A percentile compares a stretch with the other conserved stretches of the same genome.
phyloP scores from a whole-genome alignment of 1,140 invertebrate species.

The Pogonus chalceus region DNA sequence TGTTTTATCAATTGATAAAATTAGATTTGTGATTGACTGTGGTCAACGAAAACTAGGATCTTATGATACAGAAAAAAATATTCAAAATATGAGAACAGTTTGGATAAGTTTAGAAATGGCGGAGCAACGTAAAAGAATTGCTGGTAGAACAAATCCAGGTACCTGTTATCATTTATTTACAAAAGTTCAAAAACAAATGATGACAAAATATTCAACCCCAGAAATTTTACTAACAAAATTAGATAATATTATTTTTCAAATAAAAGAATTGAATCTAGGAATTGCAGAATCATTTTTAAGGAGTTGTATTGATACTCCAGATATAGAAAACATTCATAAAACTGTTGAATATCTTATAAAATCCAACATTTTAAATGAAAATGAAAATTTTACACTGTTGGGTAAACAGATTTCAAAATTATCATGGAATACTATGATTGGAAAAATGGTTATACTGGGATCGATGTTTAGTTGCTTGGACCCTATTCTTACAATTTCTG shows the following conservation, averaged over 20 bases:
- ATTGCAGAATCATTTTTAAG: not conserved
- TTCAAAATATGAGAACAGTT: not conserved
- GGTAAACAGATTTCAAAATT: not conserved
- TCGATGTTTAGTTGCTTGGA: not conserved
- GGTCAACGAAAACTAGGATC: not conserved
- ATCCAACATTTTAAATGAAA: not conserved
- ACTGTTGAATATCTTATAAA: not conserved
- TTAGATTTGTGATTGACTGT: not conserved
- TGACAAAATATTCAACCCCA: not conserved
- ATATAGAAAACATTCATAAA: not conserved
- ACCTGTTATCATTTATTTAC: not conserved
- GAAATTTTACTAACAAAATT: not conserved
- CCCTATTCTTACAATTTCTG: not conserved
- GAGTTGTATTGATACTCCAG: not conserved
- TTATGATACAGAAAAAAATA: no score
- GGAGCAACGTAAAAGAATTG: not conserved
- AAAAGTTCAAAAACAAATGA: not conserved
- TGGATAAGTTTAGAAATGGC: not conserved
- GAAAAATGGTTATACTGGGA: not conserved
- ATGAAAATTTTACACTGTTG: not conserved
- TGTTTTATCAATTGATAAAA: not conserved
- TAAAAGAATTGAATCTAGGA: not conserved
- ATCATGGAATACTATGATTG: not conserved
- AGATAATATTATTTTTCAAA: not conserved
- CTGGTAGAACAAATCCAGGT: not conserved